A percentile compares a stretch with the other conserved stretches of the same genome.
phyloP scores from a whole-genome alignment of 2,888 invertebrate genomes.

The Arge pagana region DNA sequence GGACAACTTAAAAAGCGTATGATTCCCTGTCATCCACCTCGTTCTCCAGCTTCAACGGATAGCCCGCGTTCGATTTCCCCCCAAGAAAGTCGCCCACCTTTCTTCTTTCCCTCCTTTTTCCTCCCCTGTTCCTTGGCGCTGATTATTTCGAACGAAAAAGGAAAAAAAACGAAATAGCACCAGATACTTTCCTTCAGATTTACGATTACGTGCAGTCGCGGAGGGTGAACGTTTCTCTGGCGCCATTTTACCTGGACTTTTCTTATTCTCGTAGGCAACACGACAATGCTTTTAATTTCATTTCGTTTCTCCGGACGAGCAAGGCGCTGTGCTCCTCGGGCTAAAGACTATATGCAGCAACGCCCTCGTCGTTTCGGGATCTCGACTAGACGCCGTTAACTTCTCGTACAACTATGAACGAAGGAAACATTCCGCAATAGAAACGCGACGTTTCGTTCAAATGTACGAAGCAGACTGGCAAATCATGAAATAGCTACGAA shows the following conservation, averaged over 20 bases:
- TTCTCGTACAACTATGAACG: too few relatives aligned
- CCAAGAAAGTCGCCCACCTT: conserved; percentile 11
- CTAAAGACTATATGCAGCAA: too few relatives aligned
- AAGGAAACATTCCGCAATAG: too few relatives aligned
- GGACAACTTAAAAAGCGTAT: too few relatives aligned
- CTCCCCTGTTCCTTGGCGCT: conserved; percentile 14
- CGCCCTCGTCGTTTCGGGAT: conserved; percentile 11
- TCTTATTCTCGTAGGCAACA: conserved; percentile 50
- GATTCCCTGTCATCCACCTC: conserved; percentile 20
- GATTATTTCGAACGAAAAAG: conserved; percentile 12
- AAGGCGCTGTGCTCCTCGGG: conserved; percentile 8
- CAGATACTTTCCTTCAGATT: conserved; percentile 13
- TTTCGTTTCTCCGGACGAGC: conserved; percentile 28
- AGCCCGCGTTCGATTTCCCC: too few relatives aligned
- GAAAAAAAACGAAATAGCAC: conserved; percentile 4
- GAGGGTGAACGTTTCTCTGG: conserved; percentile 22
- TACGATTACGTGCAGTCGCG: conserved; percentile 17
- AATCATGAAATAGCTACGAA: too few relatives aligned
- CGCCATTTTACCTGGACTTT: conserved; percentile 38
- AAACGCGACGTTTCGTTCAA: too few relatives aligned
- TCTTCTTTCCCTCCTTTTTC: conserved; percentile 18
- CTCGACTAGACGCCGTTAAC: conserved; percentile 9
- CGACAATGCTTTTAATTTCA: conserved; percentile 56
- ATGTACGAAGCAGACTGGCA: too few relatives aligned
- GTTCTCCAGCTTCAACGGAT: conserved; percentile 21